Conservation (phyloP, 2,888 invertebrate species). For the Drosophila austrosaltans region DNA sequence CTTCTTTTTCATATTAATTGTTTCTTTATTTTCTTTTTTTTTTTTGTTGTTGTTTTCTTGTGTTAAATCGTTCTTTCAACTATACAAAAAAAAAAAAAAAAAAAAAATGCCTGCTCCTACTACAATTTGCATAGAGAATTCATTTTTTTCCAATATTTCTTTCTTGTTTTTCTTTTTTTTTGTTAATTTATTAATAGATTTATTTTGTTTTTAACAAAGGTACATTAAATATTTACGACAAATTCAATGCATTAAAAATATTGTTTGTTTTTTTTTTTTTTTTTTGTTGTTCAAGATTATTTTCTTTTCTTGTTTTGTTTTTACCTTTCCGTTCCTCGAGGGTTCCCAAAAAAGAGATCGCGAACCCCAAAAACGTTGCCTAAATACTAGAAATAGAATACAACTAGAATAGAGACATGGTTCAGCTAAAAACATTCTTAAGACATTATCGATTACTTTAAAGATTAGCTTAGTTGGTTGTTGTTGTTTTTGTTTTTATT, state of each 20-base stretch:
- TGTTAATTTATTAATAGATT: constrained; percentile 58
- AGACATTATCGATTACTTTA: constrained; percentile 49
- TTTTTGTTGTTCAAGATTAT: constrained; percentile 29
- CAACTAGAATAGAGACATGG: constrained; percentile 62
- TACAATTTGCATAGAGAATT: constrained; percentile 51
- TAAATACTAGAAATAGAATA: constrained; percentile 65
- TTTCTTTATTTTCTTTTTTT: constrained; percentile 6
- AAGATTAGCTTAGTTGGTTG: constrained; percentile 42
- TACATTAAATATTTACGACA: constrained; percentile 77
- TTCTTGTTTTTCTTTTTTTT: constrained; percentile 48
- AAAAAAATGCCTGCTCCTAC: constrained; percentile 63
- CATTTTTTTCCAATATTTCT: constrained; percentile 30
- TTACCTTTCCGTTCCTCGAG: constrained; percentile 26
- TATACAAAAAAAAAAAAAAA: constrained; percentile 72
- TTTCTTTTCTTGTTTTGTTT: constrained; percentile 32
- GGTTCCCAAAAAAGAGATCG: constrained; percentile 20
- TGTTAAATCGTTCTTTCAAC: constrained; percentile 49
- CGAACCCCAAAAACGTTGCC: constrained; percentile 54
- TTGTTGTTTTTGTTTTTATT: constrained; percentile 43
- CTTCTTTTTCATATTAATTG: constrained; percentile 16
- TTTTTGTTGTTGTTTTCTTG: neutral
- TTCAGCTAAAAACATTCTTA: constrained; percentile 75
- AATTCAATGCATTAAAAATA: constrained; percentile 77
- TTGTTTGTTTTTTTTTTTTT: constrained; percentile 60
- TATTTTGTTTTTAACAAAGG: constrained; percentile 75